These are phyloP conservation scores for Itoplectis maculator DNA, from an alignment of 2,888 invertebrate genomes.

Conservation along the genomic window DNA sequence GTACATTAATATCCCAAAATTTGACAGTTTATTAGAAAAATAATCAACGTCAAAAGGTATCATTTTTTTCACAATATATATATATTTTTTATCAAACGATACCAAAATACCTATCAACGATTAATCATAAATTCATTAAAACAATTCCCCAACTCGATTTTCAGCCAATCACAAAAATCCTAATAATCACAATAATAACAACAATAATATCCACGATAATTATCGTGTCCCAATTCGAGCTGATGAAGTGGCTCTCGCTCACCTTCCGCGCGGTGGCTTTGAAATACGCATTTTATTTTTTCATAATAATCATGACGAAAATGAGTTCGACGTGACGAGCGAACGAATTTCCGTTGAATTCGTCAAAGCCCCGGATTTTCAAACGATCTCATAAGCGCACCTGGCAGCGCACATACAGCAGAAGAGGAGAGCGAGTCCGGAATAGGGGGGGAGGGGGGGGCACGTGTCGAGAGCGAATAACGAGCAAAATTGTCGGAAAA, in stretches of 20 bases:
- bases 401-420: not conserved
- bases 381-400: constrained; percentile 10
- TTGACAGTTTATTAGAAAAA: too few species aligned
- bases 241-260: not conserved
- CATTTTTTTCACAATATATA: not conserved
- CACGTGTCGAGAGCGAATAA: constrained; percentile 11
- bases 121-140: not conserved
- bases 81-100: not conserved
- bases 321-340: not conserved
- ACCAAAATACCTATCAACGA: too few species aligned
- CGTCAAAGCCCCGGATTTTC: constrained; percentile 33
- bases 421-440: too few species aligned
- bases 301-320: constrained; percentile 3
- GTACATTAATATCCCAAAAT: too few species aligned
- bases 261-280: not conserved
- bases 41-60: too few species aligned
- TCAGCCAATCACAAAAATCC: not conserved
- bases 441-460: too few species aligned
- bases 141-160: not conserved
- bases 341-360: constrained; percentile 42
- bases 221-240: not conserved
- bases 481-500: constrained; percentile 25
- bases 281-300: constrained; percentile 18
- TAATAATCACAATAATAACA: too few species aligned
- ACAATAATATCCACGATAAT: too few species aligned